phyloP scores from a whole-genome alignment of 2,797 vertebrate species.

The Iguana delicatissima region DNA sequence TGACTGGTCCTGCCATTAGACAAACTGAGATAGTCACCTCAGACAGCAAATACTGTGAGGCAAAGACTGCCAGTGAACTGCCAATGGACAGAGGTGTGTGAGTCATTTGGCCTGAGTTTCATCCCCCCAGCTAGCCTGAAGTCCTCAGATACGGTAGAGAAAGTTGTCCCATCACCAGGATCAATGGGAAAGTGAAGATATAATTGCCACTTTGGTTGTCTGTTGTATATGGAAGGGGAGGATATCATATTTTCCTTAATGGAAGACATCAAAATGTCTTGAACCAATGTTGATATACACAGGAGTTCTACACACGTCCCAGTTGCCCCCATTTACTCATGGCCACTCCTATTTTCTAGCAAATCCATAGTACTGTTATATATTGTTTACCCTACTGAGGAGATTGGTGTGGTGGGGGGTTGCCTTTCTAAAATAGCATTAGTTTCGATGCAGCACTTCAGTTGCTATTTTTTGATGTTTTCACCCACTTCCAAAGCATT shows the following conservation, averaged over 20 bases:
- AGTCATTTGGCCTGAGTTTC: background rate
- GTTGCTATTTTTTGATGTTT: background rate
- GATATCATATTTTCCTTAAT: background rate
- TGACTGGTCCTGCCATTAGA: background rate
- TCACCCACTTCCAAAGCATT: background rate
- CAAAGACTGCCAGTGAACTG: background rate
- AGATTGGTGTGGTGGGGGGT: background rate
- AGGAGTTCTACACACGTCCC: background rate
- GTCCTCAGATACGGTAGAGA: background rate
- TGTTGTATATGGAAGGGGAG: background rate
- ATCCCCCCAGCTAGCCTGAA: background rate
- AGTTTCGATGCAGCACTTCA: background rate
- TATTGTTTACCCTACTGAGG: background rate
- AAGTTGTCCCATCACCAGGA: background rate
- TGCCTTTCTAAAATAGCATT: background rate
- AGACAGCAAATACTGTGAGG: background rate
- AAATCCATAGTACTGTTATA: background rate
- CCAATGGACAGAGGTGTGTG: background rate
- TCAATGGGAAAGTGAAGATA: background rate
- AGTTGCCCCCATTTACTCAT: background rate
- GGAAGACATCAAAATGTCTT: background rate
- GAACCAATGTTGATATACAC: background rate
- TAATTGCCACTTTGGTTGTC: background rate
- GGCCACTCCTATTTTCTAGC: background rate
- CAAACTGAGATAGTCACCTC: background rate